These are phyloP conservation scores for Theodoxus fluviatilis DNA, from an alignment of 2,888 invertebrate species.

Conservation along the genomic window DNA sequence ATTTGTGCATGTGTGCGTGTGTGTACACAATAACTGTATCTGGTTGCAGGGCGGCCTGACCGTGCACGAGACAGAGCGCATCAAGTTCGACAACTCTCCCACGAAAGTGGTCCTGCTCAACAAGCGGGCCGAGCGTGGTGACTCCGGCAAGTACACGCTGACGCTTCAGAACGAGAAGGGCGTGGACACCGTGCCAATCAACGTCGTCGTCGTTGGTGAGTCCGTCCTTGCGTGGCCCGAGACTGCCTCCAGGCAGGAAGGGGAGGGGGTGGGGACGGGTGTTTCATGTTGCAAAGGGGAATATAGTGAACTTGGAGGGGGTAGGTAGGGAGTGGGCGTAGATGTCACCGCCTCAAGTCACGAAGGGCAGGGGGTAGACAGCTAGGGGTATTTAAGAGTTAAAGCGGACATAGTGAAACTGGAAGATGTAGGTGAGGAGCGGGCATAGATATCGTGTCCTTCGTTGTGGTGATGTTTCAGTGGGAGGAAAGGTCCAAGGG, in stretches of 20 bases:
- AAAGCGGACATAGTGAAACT: too few relatives aligned
- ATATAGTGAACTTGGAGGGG: neutral
- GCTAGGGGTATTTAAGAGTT: too few relatives aligned
- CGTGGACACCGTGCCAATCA: slow-evolving; percentile 88
- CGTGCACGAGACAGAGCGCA: slow-evolving; percentile 76
- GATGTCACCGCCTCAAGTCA: too few relatives aligned
- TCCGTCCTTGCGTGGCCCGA: slow-evolving; percentile 29
- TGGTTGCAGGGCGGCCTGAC: slow-evolving; percentile 78
- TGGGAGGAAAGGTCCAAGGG: too few relatives aligned
- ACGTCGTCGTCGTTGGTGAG: slow-evolving; percentile 74
- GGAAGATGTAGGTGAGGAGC: too few relatives aligned
- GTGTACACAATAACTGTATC: too few relatives aligned
- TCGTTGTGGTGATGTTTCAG: too few relatives aligned
- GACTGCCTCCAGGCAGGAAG: too few relatives aligned
- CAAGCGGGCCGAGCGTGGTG: slow-evolving; percentile 86
- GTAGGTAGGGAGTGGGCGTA: too few relatives aligned
- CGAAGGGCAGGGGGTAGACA: too few relatives aligned
- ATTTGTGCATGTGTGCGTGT: slow-evolving; percentile 24
- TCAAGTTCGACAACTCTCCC: slow-evolving; percentile 73
- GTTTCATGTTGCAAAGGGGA: neutral
- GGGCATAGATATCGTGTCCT: too few relatives aligned
- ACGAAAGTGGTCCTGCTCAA: slow-evolving; percentile 57
- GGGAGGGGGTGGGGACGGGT: too few relatives aligned
- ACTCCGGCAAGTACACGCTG: slow-evolving; percentile 92
- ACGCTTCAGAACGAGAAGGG: slow-evolving; percentile 89